These are phyloP conservation scores for Tricholaema leucomelas DNA, from an alignment of 2,113 vertebrate species.

Conservation along the genomic window DNA sequence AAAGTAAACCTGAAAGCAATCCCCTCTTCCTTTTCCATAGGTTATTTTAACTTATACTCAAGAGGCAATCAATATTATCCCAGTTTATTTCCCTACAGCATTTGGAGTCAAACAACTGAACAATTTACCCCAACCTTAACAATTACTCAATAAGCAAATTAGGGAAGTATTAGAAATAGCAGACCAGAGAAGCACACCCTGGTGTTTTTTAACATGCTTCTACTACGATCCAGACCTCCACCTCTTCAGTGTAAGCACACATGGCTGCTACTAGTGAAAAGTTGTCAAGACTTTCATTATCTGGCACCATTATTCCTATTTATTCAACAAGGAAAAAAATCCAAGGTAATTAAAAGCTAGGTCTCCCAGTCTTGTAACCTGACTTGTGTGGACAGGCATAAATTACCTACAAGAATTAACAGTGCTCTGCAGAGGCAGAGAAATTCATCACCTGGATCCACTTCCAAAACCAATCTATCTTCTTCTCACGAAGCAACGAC, in stretches of 20 bases:
- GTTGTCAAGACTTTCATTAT: neutral
- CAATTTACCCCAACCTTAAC: neutral
- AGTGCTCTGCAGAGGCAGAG: neutral
- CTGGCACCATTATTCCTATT: neutral
- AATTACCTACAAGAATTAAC: neutral
- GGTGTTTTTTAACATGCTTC: neutral
- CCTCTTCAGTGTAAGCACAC: neutral
- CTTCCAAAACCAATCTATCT: neutral
- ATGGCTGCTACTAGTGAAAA: neutral
- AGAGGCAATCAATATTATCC: neutral
- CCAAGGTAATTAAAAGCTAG: neutral
- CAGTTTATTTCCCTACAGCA: neutral
- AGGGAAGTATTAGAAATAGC: neutral
- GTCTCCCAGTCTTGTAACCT: neutral
- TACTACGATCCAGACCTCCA: neutral
- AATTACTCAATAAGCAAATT: neutral
- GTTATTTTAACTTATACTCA: neutral
- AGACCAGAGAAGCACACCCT: neutral
- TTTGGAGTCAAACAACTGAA: neutral
- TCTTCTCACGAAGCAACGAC: accelerated
- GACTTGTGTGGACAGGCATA: neutral
- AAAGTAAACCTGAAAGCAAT: neutral
- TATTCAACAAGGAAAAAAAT: neutral
- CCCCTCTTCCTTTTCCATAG: neutral
- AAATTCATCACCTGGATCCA: neutral